These are phyloP conservation scores for Microdon myrmicae DNA, from an alignment of 2,888 invertebrate species.

Conservation along the genomic window DNA sequence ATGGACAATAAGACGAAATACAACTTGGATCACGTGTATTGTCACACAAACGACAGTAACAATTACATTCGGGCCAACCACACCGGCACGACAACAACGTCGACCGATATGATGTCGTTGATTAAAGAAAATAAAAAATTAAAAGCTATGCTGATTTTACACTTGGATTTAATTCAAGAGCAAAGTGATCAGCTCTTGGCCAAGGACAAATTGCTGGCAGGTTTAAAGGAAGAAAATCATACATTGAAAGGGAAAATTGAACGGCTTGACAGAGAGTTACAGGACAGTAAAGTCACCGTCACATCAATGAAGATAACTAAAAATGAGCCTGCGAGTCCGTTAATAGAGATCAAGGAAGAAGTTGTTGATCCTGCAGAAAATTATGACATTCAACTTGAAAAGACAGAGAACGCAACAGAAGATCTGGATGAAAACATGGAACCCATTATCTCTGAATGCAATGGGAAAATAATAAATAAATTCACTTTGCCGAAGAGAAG, in stretches of 20 bases:
- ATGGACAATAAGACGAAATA: constrained; percentile 58
- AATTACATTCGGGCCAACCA: constrained; percentile 57
- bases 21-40: constrained; percentile 61
- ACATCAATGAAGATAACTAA: constrained; percentile 56
- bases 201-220: constrained; percentile 80
- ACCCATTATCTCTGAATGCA: constrained; percentile 60
- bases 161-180: constrained; percentile 89
- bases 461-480: constrained; percentile 61
- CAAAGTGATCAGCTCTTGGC: constrained; percentile 85
- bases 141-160: constrained; percentile 82
- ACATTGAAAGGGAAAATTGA: constrained; percentile 71
- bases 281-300: constrained; percentile 54
- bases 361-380: constrained; percentile 66
- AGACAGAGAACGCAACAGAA: background rate
- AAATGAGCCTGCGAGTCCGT: constrained; percentile 54
- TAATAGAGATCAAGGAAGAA: constrained; percentile 56
- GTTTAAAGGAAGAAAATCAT: constrained; percentile 81
- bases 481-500: constrained; percentile 59
- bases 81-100: constrained; percentile 35
- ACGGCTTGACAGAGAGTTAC: constrained; percentile 55
- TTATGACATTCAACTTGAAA: constrained; percentile 49
- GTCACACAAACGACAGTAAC: constrained; percentile 58
- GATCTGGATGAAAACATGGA: constrained; percentile 21
- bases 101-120: constrained; percentile 58
- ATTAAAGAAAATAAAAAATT: constrained; percentile 66